Evolutionary conservation across 2,888 invertebrate genomes (phyloP), one percentile per base, ranked within the genome.

Genomic region (Clusia tigrina): DNA sequence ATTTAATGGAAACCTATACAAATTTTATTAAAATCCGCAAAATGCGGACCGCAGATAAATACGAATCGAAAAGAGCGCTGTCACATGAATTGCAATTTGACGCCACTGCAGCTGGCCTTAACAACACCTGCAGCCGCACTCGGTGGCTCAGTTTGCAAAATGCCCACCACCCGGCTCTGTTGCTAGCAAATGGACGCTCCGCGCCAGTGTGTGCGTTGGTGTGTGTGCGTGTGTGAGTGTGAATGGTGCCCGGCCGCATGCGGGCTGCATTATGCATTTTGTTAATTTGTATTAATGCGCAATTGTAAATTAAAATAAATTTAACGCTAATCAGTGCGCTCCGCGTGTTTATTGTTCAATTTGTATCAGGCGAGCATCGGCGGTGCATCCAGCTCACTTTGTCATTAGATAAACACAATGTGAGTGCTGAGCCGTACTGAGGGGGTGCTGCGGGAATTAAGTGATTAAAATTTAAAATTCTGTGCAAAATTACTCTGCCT

Each of bases 11-110:
- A 53, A 62, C 65, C 65, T 60, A 66, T 69, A 67, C 62, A 62
- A 66, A 66, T 69, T 66, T 69, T 63, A 65, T 69, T 66, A 59
- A 67, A 69, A 67, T 61, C 69, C 69, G 18, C 69, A 67, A 66
- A 62, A 62, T n/a, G 57, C 58, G 63, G 56, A 62, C 67, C 69
- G 62, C 63, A 66, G 64, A 60, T n/a, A n/a, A n/a, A n/a, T n/a
- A n/a, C n/a, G n/a, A n/a, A n/a, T n/a, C 62, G 66, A 65, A 53
- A 66, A 63, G 64, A 24, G 62, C 63, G 61, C 61, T 61, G 54
- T 60, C 60, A 63, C 65, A 65, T 64, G 65, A 63, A 65, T 60
- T 67, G 62, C 63, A 58, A 54, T 60, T 60, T 58, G 54, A 52
- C 48, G 54, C 52, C 20, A 57, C 53, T 24, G 51, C 22, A 58